These are phyloP conservation scores for Phylloscopus trochiloides DNA, from an alignment of 2,113 vertebrate genomes.

Conservation along the genomic window DNA sequence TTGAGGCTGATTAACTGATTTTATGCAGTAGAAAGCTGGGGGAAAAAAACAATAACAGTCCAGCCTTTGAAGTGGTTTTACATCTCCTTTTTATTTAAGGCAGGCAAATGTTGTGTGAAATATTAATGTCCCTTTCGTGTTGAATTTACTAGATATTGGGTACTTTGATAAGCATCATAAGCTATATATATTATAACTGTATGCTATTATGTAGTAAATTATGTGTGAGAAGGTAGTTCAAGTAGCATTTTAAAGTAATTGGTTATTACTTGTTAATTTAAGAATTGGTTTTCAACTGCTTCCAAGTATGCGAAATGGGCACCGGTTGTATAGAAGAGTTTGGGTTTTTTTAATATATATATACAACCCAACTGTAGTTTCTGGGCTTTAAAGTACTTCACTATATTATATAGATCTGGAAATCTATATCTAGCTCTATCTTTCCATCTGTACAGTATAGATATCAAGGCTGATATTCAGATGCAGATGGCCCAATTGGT, in stretches of 20 bases:
- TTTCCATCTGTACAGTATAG: not conserved
- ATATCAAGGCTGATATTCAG: not conserved
- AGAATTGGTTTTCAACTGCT: not conserved
- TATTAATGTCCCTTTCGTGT: not conserved
- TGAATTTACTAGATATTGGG: not conserved
- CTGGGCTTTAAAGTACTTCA: not conserved
- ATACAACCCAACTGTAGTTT: not conserved
- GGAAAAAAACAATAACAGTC: not conserved
- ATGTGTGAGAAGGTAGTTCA: not conserved
- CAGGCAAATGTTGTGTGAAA: not conserved
- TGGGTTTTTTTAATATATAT: not conserved
- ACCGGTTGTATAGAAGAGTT: not conserved
- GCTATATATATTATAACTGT: not conserved
- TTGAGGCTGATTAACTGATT: not conserved
- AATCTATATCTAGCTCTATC: no score
- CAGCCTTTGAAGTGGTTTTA: not conserved
- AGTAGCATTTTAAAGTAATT: not conserved
- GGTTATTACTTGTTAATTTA: not conserved
- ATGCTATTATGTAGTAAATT: not conserved
- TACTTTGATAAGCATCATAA: not conserved
- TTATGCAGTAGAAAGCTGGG: not conserved
- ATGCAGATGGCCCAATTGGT: not conserved
- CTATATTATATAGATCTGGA: not conserved
- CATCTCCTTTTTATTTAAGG: not conserved
- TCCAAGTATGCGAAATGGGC: not conserved